These are phyloP conservation scores for Isichthys henryi DNA, from an alignment of 2,113 vertebrate genomes.

Conservation along the genomic window DNA sequence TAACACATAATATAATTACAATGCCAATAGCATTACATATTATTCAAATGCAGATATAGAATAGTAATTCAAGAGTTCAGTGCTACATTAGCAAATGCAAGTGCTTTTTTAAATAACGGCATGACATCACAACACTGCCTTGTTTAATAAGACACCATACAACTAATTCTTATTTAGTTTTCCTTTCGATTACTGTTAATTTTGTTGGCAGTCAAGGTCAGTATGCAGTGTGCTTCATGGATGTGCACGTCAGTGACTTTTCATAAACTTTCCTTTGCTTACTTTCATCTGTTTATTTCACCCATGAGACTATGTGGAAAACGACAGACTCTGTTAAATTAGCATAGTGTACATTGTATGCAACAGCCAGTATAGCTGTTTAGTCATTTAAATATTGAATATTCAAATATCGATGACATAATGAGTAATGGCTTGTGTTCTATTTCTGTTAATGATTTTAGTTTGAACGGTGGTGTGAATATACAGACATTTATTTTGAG, in stretches of 20 bases:
- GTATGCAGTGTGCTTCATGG: not conserved
- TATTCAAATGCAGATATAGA: too few relatives aligned
- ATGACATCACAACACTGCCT: not conserved
- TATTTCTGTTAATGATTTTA: not conserved
- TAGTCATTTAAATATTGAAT: constrained; percentile 1
- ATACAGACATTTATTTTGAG: constrained; percentile 7
- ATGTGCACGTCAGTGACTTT: not conserved
- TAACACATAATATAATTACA: not conserved
- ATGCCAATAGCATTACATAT: not conserved
- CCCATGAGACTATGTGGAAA: not conserved
- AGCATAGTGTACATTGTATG: not conserved
- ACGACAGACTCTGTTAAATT: not conserved
- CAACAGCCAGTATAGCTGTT: not conserved
- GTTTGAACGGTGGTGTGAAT: not conserved
- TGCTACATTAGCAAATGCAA: not conserved
- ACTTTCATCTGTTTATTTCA: not conserved
- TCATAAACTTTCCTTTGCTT: not conserved
- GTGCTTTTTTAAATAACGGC: not conserved
- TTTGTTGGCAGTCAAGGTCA: not conserved
- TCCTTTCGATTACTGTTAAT: not conserved
- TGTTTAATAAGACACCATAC: not conserved
- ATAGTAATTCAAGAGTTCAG: not conserved
- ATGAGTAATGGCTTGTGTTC: not conserved
- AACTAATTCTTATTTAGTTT: not conserved
- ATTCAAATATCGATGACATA: not conserved